Evolutionary conservation across 2,888 invertebrate species (phyloP).

Genomic region (Macrosoma leucophasiata): DNA sequence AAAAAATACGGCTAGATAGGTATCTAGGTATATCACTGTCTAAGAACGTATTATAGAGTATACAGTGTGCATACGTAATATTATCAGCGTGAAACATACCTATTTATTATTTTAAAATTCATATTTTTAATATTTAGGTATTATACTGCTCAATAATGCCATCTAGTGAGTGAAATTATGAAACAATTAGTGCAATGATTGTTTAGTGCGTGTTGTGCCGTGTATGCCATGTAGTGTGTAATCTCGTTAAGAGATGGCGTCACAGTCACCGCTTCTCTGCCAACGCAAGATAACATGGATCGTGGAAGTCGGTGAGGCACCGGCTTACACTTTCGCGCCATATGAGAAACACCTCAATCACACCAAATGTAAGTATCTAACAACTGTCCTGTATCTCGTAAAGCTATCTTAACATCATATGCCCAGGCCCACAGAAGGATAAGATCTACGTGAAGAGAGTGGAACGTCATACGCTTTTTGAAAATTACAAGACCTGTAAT

Average conservation of each 20-base stretch:
- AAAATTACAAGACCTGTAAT: too few relatives aligned
- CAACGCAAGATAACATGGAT: constrained; percentile 70
- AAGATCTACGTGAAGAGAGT: too few relatives aligned
- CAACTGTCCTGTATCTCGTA: too few relatives aligned
- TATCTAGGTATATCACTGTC: too few relatives aligned
- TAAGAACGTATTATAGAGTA: constrained; percentile 3
- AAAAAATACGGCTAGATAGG: too few relatives aligned
- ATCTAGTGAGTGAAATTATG: constrained; percentile 19
- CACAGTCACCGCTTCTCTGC: constrained; percentile 36
- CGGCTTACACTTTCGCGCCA: constrained; percentile 50
- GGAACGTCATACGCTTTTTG: too few relatives aligned
- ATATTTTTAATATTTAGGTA: too few relatives aligned
- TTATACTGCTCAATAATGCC: constrained; percentile 14
- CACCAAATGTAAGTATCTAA: constrained; percentile 74
- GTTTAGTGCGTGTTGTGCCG: too few relatives aligned
- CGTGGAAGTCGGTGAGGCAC: constrained; percentile 63
- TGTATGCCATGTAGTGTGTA: constrained; percentile 22
- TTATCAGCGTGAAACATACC: neutral
- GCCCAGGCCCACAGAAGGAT: too few relatives aligned
- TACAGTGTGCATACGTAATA: neutral
- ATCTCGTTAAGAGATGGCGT: constrained; percentile 38
- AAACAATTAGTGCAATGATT: too few relatives aligned
- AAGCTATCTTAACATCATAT: too few relatives aligned
- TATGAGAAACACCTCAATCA: constrained; percentile 69
- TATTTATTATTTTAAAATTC: neutral